Evolutionary conservation across 2,113 vertebrate genomes (phyloP).

Genomic region (Stomatorhinus ivindoensis): DNA sequence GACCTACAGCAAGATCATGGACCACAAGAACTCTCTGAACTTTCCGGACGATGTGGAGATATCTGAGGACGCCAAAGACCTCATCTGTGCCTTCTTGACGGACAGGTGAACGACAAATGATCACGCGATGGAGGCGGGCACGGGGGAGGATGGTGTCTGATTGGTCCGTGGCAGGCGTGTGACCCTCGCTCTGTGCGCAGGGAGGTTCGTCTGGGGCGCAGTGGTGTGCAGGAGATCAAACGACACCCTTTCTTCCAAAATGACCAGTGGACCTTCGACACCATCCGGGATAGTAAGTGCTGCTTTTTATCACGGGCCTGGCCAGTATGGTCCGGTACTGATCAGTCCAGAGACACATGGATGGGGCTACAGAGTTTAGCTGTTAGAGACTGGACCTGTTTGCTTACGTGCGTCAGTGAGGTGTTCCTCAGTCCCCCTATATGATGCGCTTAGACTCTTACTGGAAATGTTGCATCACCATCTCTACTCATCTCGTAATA

Average conservation of each 20-base stretch:
- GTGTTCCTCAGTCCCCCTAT: background rate
- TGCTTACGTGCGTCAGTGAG: background rate
- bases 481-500: background rate
- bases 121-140: background rate
- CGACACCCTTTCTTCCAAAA: constrained; percentile 92
- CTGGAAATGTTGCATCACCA: background rate
- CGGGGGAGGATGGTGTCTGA: background rate
- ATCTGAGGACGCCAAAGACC: constrained; percentile 90
- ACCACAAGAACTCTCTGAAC: constrained; percentile 94
- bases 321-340: background rate
- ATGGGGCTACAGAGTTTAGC: constrained; percentile 6
- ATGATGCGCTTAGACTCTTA: background rate
- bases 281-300: constrained; percentile 90
- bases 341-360: background rate
- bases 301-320: background rate
- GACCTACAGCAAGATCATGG: constrained; percentile 99
- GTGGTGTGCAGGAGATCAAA: constrained; percentile 94
- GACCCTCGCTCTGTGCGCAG: constrained; percentile 56
- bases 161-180: background rate
- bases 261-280: constrained; percentile 96
- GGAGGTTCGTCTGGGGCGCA: constrained; percentile 91
- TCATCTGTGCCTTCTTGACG: constrained; percentile 96
- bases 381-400: background rate
- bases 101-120: constrained; percentile 69
- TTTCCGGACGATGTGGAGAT: constrained; percentile 97